Conservation (phyloP, 1,140 invertebrate genomes). For the Meteorus sp. region DNA sequence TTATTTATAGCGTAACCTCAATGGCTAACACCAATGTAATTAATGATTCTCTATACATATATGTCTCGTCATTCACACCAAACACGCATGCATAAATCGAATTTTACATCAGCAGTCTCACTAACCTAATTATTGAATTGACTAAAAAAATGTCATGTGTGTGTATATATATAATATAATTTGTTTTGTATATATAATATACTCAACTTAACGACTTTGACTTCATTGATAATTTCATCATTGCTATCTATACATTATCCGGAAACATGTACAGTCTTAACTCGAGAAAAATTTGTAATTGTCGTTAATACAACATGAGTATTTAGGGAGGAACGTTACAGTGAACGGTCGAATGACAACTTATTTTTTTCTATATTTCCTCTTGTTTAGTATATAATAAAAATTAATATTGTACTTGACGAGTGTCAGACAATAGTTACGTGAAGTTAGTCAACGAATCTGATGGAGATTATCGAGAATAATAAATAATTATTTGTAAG, state of each 20-base stretch:
- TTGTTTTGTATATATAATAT: slow-evolving; percentile 22
- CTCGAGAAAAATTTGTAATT: slow-evolving; percentile 27
- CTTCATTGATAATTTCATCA: slow-evolving; percentile 26
- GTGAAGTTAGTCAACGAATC: no score
- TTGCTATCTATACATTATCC: slow-evolving; percentile 32
- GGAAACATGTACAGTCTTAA: slow-evolving; percentile 35
- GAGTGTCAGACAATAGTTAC: no score
- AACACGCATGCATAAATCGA: slow-evolving; percentile 29
- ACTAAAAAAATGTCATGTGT: slow-evolving; percentile 31
- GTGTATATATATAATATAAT: slow-evolving; percentile 18
- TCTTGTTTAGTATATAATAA: not conserved
- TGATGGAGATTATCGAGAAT: no score
- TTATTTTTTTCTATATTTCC: not conserved
- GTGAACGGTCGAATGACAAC: not conserved
- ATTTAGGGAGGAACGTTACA: no score
- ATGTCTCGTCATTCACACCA: not conserved
- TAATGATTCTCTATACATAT: not conserved
- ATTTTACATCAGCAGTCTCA: slow-evolving; percentile 19
- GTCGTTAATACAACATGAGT: not conserved
- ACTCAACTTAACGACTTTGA: slow-evolving; percentile 24
- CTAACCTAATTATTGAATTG: slow-evolving; percentile 31
- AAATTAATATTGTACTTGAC: no score
- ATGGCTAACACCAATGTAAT: not conserved
- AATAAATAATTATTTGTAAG: no score
- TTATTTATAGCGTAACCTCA: slow-evolving; percentile 4